These are phyloP conservation scores for Pipistrellus kuhlii DNA, from an alignment of 2,797 vertebrate genomes.

Conservation along the genomic window DNA sequence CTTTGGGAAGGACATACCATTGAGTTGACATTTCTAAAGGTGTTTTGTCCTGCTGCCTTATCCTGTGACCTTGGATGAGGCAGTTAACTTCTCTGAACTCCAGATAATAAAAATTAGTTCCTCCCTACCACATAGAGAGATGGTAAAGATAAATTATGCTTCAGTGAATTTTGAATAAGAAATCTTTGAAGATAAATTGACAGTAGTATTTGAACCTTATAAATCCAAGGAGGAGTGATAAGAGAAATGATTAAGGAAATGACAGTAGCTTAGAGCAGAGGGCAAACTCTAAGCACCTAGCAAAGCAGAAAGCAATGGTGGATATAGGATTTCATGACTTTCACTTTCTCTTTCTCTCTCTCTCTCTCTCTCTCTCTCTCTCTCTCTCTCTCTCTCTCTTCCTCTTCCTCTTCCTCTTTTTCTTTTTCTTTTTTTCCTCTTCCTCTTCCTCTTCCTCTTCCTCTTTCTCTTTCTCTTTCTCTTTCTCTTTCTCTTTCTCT, in stretches of 20 bases:
- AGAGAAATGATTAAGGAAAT: conserved; percentile 14
- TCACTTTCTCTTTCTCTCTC: neutral
- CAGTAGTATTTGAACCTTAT: conserved; percentile 25
- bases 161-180: conserved; percentile 71
- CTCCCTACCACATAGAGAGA: neutral
- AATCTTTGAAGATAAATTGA: conserved; percentile 68
- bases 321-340: neutral
- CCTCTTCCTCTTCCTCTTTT: neutral
- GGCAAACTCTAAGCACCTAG: neutral
- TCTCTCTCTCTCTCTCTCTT: neutral
- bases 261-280: neutral
- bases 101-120: conserved; percentile 20
- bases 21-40: neutral
- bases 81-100: conserved; percentile 52
- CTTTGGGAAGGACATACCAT: neutral
- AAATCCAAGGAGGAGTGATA: conserved; percentile 49
- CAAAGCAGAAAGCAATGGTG: neutral
- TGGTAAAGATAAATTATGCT: conserved; percentile 58
- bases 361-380: neutral
- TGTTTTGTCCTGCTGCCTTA: conserved; percentile 67
- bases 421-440: neutral
- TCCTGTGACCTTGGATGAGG: conserved; percentile 69
- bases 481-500: no score
- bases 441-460: neutral
- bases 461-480: neutral